Conservation (phyloP, 2,113 vertebrate genomes). For the Formicarius rufipectus region DNA sequence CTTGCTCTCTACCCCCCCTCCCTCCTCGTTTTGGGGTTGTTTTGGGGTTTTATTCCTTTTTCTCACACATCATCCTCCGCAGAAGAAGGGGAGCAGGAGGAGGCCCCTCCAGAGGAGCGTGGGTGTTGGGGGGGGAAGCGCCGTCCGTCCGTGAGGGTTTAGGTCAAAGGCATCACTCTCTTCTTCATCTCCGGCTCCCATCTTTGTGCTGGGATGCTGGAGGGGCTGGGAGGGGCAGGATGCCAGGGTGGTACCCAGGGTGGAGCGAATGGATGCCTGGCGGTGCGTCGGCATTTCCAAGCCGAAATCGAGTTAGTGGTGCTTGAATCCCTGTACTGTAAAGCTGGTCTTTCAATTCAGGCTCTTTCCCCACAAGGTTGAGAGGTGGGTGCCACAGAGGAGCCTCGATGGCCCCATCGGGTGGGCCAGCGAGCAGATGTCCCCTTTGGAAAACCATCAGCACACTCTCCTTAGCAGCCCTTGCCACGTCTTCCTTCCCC, state of each 20-base stretch:
- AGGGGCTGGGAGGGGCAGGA: background rate
- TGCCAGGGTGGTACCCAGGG: rapidly evolving
- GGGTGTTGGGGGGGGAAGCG: rapidly evolving
- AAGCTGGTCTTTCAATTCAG: constrained; percentile 51
- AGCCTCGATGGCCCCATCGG: background rate
- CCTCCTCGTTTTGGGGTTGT: background rate
- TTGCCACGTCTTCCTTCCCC: rapidly evolving
- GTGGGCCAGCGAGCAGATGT: background rate
- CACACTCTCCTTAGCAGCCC: background rate
- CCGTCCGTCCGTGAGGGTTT: background rate
- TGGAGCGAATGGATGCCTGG: background rate
- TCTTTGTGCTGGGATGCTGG: background rate
- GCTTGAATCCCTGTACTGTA: constrained; percentile 65
- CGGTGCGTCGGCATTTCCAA: background rate
- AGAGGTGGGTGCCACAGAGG: background rate
- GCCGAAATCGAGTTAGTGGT: constrained; percentile 20
- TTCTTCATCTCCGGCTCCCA: background rate
- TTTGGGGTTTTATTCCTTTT: background rate
- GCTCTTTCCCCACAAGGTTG: background rate
- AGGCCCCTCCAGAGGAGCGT: rapidly evolving
- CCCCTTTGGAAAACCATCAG: background rate
- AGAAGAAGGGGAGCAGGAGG: background rate
- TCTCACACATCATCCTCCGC: rapidly evolving
- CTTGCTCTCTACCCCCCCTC: background rate
- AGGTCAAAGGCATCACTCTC: background rate